Base-by-base conservation (phyloP, 1,140 invertebrate species). In the Sminthurinus signatus region DNA sequence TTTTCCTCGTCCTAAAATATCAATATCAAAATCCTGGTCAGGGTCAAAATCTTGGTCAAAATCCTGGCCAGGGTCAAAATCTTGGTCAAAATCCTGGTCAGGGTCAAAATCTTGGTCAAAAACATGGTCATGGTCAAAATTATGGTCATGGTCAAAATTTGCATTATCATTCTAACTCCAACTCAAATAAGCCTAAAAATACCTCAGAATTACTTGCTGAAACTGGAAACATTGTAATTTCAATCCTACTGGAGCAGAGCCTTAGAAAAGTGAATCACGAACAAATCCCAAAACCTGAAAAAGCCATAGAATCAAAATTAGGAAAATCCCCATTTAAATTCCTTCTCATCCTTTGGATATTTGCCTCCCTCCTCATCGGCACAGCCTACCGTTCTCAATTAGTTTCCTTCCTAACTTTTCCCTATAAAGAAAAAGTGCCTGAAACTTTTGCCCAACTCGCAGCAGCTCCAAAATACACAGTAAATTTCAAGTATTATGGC, bases 361-460 rank as follows among this genome's bases (percentile, higher is more conserved):
- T n/a, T n/a, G n/a, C n/a, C n/a, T n/a, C n/a, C n/a, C 32, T 48
- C 15, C 12, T 51, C 12, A 50, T 60, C n/a, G 25, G 43, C 42
- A 60, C 58, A 14, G 58, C 8, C 4, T 60, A 60, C 25, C 17
- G 28, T 5, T 60, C 58, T 14, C 44, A 51, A 25, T 43, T 60
- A 5, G 32, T 44, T 25, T 10, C 10, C 8, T 60, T 50, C 27
- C 23, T 60, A 19, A 60, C 58, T 21, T 44, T 50, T 31, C 58
- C 58, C 10, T 29, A 10, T 19, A 23, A 8, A 32, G 42, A 60
- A 25, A 15, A 14, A 4, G 15, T 31, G 28, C 44, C 44, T 8
- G 43, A 60, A 5, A 58, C 31, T 12, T 58, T 58, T 31, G 28
- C 21, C 3, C 23, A 54, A 25, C 25, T 54, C 10, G 23, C 23